Percentiles rank a stretch among this genome's conserved stretches.
phyloP scores from a whole-genome alignment of 2,797 vertebrate species.

The Sebastes kiyomatsui region DNA sequence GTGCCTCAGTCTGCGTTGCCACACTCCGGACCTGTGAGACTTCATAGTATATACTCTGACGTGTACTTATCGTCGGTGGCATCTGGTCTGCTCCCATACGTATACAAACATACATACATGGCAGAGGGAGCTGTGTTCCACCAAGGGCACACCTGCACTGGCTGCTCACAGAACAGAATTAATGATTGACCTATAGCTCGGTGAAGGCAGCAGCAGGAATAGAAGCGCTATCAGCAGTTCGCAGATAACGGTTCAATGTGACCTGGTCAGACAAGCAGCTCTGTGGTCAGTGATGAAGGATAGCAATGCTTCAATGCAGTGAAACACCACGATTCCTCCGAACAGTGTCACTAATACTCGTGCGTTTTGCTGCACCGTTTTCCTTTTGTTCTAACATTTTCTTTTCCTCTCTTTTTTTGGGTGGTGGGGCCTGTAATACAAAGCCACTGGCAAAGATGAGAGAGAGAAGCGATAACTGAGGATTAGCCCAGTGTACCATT shows the following conservation, averaged over 20 bases:
- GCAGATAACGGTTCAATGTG: constrained; percentile 67
- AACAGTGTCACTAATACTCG: not conserved
- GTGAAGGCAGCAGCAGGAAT: constrained; percentile 55
- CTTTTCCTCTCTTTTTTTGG: constrained; percentile 33
- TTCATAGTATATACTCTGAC: constrained; percentile 20
- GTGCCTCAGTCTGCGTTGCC: not conserved
- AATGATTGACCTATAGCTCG: constrained; percentile 68
- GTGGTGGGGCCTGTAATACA: constrained; percentile 53
- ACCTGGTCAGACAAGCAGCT: constrained; percentile 47
- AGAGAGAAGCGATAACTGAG: constrained; percentile 53
- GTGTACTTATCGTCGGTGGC: constrained; percentile 34
- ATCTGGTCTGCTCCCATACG: constrained; percentile 69
- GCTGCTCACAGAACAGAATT: constrained; percentile 33
- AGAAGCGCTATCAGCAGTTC: constrained; percentile 67
- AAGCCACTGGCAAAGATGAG: constrained; percentile 58
- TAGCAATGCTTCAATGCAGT: constrained; percentile 33
- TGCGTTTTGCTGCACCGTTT: constrained; percentile 5
- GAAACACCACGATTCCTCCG: not conserved
- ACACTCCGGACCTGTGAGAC: not conserved
- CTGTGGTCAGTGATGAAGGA: constrained; percentile 37
- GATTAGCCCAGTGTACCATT: constrained; percentile 75
- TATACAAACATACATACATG: constrained; percentile 34
- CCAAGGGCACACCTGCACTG: constrained; percentile 16
- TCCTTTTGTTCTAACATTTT: not conserved
- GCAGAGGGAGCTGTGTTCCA: not conserved